Conservation (phyloP, 2,888 invertebrate species). For the Lingula anatina region DNA sequence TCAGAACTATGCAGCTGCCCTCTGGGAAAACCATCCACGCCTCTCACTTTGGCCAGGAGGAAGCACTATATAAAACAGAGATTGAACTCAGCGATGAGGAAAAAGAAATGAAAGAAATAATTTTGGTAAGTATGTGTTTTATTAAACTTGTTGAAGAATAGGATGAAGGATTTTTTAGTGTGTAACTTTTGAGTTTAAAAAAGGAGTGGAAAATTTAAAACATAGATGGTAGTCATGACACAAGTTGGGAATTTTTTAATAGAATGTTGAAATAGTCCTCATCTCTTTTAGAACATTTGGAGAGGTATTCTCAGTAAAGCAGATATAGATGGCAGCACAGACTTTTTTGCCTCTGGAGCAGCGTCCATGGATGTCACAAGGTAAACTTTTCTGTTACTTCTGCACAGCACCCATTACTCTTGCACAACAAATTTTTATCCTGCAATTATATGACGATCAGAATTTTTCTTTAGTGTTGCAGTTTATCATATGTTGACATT, state of each 20-base stretch:
- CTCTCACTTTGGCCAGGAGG: constrained; percentile 64
- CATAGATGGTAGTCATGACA: too few relatives aligned
- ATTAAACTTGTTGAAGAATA: too few relatives aligned
- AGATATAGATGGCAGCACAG: constrained; percentile 66
- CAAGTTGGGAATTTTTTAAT: too few relatives aligned
- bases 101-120: constrained; percentile 61
- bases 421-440: too few relatives aligned
- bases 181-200: too few relatives aligned
- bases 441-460: too few relatives aligned
- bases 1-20: constrained; percentile 64
- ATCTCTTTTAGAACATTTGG: constrained; percentile 71
- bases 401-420: too few relatives aligned
- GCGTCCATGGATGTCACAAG: constrained; percentile 95
- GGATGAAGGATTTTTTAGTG: too few relatives aligned
- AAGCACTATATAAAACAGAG: constrained; percentile 56
- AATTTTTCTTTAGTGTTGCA: too few relatives aligned
- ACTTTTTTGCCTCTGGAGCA: constrained; percentile 93
- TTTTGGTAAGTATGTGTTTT: constrained; percentile 44
- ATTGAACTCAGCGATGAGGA: constrained; percentile 59
- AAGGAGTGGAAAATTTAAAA: too few relatives aligned
- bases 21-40: constrained; percentile 72
- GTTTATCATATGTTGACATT: too few relatives aligned
- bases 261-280: too few relatives aligned
- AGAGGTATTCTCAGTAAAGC: constrained; percentile 73
- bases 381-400: constrained; percentile 44